Evolutionary conservation across 1,140 invertebrate genomes (phyloP).

Genomic region (Hydropsyche tenuis): DNA sequence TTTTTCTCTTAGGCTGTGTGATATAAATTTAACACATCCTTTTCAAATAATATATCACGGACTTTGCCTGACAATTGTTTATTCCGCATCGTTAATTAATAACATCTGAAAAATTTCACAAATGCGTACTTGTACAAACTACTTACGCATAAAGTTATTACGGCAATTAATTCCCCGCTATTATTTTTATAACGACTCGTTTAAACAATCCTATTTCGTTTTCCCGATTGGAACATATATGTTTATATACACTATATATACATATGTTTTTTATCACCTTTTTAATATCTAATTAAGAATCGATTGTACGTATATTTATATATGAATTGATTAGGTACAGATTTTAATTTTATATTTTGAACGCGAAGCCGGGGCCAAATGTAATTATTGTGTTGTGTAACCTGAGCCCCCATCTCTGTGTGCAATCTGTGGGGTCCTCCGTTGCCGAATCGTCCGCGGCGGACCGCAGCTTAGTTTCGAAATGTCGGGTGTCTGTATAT

Average conservation of each 20-base stretch:
- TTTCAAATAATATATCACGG: too few species aligned
- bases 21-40: too few species aligned
- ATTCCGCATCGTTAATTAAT: too few species aligned
- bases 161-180: too few species aligned
- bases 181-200: too few species aligned
- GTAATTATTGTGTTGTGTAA: conserved; percentile 37
- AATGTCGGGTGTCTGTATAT: conserved; percentile 29
- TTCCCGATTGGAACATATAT: neutral
- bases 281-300: conserved; percentile 12
- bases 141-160: too few species aligned
- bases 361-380: conserved; percentile 48
- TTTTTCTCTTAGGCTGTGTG: too few species aligned
- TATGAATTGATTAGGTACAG: conserved; percentile 32
- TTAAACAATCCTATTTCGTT: conserved; percentile 12
- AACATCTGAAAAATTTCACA: too few species aligned
- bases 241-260: neutral
- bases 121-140: too few species aligned
- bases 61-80: too few species aligned
- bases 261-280: neutral
- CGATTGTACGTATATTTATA: conserved; percentile 46
- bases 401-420: conserved; percentile 22
- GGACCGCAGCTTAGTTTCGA: conserved; percentile 16
- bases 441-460: neutral
- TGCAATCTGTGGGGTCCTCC: conserved; percentile 20
- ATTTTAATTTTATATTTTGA: conserved; percentile 44